A percentile compares a stretch with the other conserved stretches of the same genome.
Conservation (phyloP, 2,113 vertebrate genomes). For the Butorides virescens region DNA sequence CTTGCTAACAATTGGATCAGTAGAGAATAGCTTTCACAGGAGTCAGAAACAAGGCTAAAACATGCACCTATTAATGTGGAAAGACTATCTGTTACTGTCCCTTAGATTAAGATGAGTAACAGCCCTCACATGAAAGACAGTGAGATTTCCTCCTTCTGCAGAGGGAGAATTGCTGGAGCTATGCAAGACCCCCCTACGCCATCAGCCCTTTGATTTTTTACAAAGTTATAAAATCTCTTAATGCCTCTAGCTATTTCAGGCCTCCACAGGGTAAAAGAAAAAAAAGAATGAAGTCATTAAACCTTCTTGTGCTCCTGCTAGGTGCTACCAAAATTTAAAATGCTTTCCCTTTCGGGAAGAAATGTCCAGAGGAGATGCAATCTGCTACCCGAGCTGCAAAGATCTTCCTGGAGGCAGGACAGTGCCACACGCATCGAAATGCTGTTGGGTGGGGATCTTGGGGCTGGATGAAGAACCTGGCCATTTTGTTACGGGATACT, state of each 20-base stretch:
- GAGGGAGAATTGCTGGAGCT: not conserved
- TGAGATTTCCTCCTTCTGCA: not conserved
- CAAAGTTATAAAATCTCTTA: not conserved
- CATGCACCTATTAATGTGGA: accelerated
- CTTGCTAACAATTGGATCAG: not conserved
- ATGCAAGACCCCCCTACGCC: not conserved
- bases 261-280: accelerated
- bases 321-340: not conserved
- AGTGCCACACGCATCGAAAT: accelerated
- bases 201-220: not conserved
- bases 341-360: not conserved
- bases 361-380: not conserved
- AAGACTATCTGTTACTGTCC: not conserved
- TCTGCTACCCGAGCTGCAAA: not conserved
- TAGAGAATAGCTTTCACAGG: not conserved
- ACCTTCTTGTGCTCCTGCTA: not conserved
- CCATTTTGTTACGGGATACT: accelerated
- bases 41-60: not conserved
- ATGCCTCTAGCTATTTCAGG: not conserved
- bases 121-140: not conserved
- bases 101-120: not conserved
- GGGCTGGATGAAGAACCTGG: not conserved
- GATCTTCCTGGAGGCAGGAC: not conserved
- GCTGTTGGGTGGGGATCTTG: not conserved
- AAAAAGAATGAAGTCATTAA: not conserved